These are phyloP conservation scores for Malurus leucopterus DNA, from an alignment of 2,797 vertebrate species.

Conservation along the genomic window DNA sequence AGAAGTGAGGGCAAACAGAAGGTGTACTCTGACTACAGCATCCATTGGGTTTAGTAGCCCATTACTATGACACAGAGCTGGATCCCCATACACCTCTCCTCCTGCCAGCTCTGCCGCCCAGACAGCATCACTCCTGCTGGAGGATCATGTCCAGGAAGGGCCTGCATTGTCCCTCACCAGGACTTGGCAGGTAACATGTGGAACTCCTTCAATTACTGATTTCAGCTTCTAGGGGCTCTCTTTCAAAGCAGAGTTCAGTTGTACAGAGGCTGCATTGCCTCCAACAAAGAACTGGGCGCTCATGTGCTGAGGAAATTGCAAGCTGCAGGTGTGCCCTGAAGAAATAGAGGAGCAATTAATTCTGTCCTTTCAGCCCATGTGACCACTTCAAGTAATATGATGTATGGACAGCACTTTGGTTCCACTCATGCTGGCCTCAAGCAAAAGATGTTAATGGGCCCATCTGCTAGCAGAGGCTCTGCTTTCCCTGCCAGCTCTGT, in stretches of 20 bases:
- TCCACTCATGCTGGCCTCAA: neutral
- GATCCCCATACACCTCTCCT: fast-evolving
- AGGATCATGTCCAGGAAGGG: neutral
- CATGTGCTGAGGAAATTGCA: neutral
- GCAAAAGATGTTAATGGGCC: neutral
- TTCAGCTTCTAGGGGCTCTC: neutral
- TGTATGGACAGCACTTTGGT: neutral
- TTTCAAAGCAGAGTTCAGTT: neutral
- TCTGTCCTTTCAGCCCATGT: neutral
- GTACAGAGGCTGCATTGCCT: neutral
- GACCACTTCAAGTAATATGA: neutral
- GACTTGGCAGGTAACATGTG: neutral
- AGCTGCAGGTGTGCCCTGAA: neutral
- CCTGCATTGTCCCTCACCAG: neutral
- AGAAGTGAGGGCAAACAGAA: neutral
- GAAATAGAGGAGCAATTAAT: neutral
- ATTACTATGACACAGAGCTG: fast-evolving
- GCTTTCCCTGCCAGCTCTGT: neutral
- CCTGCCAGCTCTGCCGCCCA: fast-evolving
- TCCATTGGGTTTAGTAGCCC: fast-evolving
- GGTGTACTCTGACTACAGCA: neutral
- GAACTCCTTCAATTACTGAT: neutral
- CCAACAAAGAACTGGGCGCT: neutral
- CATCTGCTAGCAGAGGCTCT: neutral
- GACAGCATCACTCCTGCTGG: too few species aligned